A percentile compares a stretch with the other conserved stretches of the same genome.
These are phyloP conservation scores for Drosophila mercatorum DNA, from an alignment of 2,888 invertebrate genomes.

Conservation along the genomic window DNA sequence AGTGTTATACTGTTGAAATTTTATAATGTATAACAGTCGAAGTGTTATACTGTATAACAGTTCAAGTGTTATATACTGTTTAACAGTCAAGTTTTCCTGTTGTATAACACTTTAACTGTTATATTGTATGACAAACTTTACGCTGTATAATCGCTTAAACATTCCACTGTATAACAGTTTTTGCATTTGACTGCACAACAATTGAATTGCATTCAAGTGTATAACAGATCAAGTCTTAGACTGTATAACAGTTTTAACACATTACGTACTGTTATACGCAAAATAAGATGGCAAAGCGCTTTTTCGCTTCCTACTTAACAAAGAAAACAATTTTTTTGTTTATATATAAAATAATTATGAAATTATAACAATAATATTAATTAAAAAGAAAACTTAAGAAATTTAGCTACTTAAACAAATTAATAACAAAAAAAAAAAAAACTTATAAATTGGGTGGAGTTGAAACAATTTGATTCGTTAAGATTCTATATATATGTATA, in stretches of 20 bases:
- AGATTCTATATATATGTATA: slow-evolving; percentile 25
- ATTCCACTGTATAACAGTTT: not conserved
- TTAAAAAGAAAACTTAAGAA: slow-evolving; percentile 56
- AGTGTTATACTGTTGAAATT: not conserved
- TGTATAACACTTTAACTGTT: not conserved
- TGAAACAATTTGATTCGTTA: slow-evolving; percentile 57
- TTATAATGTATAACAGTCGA: too few relatives aligned
- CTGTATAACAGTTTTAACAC: not conserved
- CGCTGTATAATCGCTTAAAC: not conserved
- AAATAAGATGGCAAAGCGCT: slow-evolving; percentile 10
- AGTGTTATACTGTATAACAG: too few relatives aligned
- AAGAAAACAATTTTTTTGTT: not conserved
- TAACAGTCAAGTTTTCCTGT: not conserved
- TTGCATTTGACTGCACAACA: not conserved
- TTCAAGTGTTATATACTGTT: too few relatives aligned
- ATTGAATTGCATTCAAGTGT: not conserved
- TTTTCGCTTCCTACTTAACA: slow-evolving; percentile 23
- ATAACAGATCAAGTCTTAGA: not conserved
- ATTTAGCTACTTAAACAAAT: slow-evolving; percentile 66
- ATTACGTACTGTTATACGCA: slow-evolving; percentile 13
- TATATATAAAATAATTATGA: slow-evolving; percentile 1
- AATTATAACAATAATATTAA: slow-evolving; percentile 14
- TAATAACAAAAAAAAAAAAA: slow-evolving; percentile 56
- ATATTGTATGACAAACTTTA: not conserved
- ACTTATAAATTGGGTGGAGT: slow-evolving; percentile 83